Base-by-base conservation (phyloP, 2,113 vertebrate species). In the Xiphias gladius region DNA sequence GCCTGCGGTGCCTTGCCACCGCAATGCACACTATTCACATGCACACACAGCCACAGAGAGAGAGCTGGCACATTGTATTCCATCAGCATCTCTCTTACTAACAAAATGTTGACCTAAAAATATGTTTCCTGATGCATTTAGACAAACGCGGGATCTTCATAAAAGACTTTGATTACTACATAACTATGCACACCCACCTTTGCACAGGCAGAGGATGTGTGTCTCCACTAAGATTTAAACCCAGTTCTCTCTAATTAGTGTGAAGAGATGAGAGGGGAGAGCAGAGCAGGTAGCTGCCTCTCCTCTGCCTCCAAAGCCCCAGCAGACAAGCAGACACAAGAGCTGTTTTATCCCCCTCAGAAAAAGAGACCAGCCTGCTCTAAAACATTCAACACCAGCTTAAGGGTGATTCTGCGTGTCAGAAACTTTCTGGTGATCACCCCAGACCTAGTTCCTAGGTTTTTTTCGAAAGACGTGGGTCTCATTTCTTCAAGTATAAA, bases 301-400 rank as follows among this genome's bases (percentile, higher is more conserved):
- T 74, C 73, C 71, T 82, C 75, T 83, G 66, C 73, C 70, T 52
- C 87, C 71, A 85, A 92, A 90, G 82, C 88, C 88, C 79, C n/a
- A 37, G 90, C 85, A 92, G 89, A 92, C 85, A 83, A 72, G 85
- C 81, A 91, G 89, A 83, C 82, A 88, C 79, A 82, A 76, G 89
- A 87, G 85, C 78, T 28, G 84, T 88, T 85, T 87, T 72, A 87
- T 90, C 90, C 80, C 74, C 64, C 70, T 80, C 75, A 69, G 78
- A 88, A 89, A 72, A 83, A 69, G 76, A 88, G 85, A 85, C 77
- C 76, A 80, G 79, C 73, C 37, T 26, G 43, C 85, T 88, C 81
- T 94, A 62, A 89, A 94, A 91, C 92, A 93, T 92, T 92, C 88
- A 93, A 24, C 76, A 82, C 24, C 73, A 86, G 92, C 91, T 94